Evolutionary conservation across 2,113 vertebrate genomes (phyloP).

Genomic region (Agelaius tricolor): DNA sequence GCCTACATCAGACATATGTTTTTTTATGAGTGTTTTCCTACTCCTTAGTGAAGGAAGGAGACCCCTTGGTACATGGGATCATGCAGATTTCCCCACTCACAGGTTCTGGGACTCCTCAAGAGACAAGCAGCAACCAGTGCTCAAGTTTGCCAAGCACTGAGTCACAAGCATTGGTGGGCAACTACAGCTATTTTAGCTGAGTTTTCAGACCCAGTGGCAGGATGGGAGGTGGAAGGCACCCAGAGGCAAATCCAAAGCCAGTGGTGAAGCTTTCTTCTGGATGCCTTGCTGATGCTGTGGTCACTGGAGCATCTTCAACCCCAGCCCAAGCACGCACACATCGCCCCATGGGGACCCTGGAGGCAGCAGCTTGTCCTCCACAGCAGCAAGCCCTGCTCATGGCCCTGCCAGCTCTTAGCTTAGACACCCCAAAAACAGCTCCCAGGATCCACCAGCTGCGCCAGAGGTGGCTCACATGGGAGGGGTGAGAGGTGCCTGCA

Average conservation of each 20-base stretch:
- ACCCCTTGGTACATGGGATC: background rate
- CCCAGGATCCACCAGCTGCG: background rate
- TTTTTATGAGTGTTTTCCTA: background rate
- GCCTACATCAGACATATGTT: background rate
- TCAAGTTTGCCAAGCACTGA: background rate
- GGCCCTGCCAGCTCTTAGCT: background rate
- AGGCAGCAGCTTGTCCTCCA: background rate
- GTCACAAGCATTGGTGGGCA: background rate
- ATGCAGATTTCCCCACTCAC: background rate
- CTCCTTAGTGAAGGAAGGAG: background rate
- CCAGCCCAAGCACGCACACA: fast-evolving
- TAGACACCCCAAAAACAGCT: background rate
- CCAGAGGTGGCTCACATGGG: background rate
- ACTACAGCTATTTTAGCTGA: background rate
- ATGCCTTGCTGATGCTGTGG: fast-evolving
- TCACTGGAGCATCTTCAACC: background rate
- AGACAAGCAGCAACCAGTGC: background rate
- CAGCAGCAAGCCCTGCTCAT: background rate
- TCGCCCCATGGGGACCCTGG: background rate
- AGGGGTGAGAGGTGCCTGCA: background rate
- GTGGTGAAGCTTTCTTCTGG: background rate
- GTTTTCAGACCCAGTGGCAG: background rate
- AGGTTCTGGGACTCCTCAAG: background rate
- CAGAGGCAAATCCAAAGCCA: background rate
- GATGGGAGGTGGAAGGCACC: background rate